phyloP scores from a whole-genome alignment of 2,797 vertebrate genomes.

The Scarus forsteni region DNA sequence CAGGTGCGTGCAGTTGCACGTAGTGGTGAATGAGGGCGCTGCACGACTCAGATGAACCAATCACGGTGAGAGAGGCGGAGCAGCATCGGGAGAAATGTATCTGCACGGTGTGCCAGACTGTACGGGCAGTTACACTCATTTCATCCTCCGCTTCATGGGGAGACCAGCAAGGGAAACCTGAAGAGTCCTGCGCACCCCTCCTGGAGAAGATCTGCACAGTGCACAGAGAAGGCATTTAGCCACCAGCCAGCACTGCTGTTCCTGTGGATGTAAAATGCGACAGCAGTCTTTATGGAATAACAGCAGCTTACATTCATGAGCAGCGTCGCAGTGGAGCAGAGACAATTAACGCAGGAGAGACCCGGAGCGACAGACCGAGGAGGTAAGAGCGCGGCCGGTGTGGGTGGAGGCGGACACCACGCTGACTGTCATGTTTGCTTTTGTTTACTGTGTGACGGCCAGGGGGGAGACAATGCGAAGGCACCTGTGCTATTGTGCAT shows the following conservation, averaged over 20 bases:
- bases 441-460: constrained; percentile 28
- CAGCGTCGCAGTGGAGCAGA: constrained; percentile 73
- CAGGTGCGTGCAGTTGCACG: constrained; percentile 38
- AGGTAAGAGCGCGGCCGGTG: constrained; percentile 76
- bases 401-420: constrained; percentile 26
- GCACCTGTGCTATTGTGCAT: constrained; percentile 61
- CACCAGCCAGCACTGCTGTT: constrained; percentile 35
- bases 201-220: constrained; percentile 56
- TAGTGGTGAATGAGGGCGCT: constrained; percentile 70
- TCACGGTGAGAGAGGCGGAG: constrained; percentile 83
- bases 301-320: constrained; percentile 70
- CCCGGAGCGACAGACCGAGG: constrained; percentile 70
- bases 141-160: constrained; percentile 50
- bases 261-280: constrained; percentile 69
- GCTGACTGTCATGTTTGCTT: constrained; percentile 27
- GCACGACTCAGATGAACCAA: constrained; percentile 60
- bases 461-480: constrained; percentile 36
- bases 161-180: constrained; percentile 59
- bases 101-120: constrained; percentile 79
- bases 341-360: constrained; percentile 67
- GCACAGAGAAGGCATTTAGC: constrained; percentile 53
- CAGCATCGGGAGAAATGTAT: constrained; percentile 83
- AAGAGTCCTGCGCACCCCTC: constrained; percentile 64
- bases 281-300: constrained; percentile 72
- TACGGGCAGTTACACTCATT: constrained; percentile 75